A percentile compares a stretch with the other conserved stretches of the same genome.
phyloP scores from a whole-genome alignment of 92 coral and sea anemone species.

The Paragorgia papillata region DNA sequence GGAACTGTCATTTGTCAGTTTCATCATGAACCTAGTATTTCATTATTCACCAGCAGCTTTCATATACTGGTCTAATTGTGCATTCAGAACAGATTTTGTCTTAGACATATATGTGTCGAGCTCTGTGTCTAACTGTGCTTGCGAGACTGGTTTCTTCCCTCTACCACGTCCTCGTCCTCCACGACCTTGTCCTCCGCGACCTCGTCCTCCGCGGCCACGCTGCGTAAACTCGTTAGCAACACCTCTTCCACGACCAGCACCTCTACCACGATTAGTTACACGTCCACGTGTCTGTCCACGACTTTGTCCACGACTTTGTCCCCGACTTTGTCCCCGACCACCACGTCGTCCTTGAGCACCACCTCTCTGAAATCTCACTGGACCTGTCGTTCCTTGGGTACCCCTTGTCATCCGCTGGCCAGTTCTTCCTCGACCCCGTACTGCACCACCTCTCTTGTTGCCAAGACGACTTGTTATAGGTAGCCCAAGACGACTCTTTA shows the following conservation, averaged over 20 bases:
- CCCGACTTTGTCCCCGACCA: conserved; percentile 41
- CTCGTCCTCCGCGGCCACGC: conserved; percentile 61
- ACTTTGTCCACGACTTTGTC: conserved; percentile 54
- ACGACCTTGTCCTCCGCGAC: conserved; percentile 58
- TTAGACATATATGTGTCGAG: conserved; percentile 97
- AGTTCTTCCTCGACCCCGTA: conserved; percentile 52
- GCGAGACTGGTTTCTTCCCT: conserved; percentile 62
- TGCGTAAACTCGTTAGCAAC: conserved; percentile 17
- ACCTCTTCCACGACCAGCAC: conserved; percentile 54
- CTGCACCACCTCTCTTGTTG: conserved; percentile 40
- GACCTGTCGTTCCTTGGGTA: conserved; percentile 22
- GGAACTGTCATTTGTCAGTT: not conserved
- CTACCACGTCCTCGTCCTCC: conserved; percentile 64
- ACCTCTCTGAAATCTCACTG: not conserved
- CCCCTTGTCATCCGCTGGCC: conserved; percentile 43
- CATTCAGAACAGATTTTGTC: conserved; percentile 86
- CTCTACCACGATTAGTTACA: conserved; percentile 53
- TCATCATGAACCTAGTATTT: too few species aligned
- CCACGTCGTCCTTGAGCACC: conserved; percentile 30
- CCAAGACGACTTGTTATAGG: conserved; percentile 52
- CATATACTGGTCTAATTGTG: conserved; percentile 94
- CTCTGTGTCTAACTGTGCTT: conserved; percentile 79
- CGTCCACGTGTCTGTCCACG: conserved; percentile 41
- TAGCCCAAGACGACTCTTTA: conserved; percentile 72
- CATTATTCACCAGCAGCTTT: conserved; percentile 7